phyloP scores from a whole-genome alignment of 2,113 vertebrate species.

The Panurus biarmicus region DNA sequence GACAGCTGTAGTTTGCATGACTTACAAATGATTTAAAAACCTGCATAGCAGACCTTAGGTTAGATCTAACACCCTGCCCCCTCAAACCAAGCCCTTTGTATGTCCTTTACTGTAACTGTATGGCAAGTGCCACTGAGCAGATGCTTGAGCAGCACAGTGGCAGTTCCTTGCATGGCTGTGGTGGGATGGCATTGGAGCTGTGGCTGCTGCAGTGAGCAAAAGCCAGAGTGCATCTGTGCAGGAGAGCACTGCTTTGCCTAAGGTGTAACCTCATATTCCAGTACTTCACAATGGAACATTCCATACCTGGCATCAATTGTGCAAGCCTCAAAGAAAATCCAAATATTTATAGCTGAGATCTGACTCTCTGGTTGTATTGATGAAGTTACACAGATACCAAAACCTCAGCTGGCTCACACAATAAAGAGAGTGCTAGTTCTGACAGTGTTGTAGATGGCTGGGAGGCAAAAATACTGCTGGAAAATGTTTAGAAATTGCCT shows the following conservation, averaged over 20 bases:
- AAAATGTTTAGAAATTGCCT: background rate
- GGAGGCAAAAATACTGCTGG: background rate
- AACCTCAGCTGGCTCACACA: background rate
- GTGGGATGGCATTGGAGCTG: background rate
- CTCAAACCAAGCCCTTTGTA: background rate
- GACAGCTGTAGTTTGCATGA: background rate
- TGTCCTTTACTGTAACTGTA: rapidly evolving
- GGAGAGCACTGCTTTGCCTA: background rate
- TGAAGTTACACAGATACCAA: background rate
- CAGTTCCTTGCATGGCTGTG: background rate
- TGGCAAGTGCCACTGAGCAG: background rate
- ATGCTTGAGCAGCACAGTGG: background rate
- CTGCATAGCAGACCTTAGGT: background rate
- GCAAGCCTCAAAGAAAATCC: background rate
- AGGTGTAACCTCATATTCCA: background rate
- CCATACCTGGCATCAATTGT: background rate
- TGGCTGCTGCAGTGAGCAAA: background rate
- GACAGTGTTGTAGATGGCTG: background rate
- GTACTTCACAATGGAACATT: background rate
- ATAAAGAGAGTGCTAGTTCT: background rate
- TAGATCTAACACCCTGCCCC: background rate
- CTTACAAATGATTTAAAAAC: background rate
- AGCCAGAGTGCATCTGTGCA: background rate
- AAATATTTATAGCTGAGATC: background rate
- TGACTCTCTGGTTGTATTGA: background rate